Evolutionary conservation across 2,888 invertebrate species (phyloP), one percentile per base, ranked within the genome.

Genomic region (Boloria selene): DNA sequence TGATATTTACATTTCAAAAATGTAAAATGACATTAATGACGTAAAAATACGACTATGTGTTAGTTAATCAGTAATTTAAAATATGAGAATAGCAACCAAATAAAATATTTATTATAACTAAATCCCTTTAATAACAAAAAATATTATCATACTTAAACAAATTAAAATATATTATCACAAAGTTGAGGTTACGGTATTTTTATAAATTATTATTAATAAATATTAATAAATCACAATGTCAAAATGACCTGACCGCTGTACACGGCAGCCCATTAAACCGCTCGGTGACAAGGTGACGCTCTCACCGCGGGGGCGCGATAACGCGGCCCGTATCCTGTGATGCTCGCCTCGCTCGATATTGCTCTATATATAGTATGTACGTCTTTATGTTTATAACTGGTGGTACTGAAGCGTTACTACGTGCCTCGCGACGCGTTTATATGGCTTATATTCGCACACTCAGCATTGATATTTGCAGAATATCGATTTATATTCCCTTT

Each of bases 201-300:
- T 38, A 38, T 2, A 38, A 38, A 38, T 10, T 38, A 31, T 7
- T 31, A 31, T 31, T 31, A 38, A 31, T 54, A 50, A 55, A 54
- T 26, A 13, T 14, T 54, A 51, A 58, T 50, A 65, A 45, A 67
- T 65, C 44, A 64, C 82, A 88, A 82, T 77, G 85, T 85, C 88
- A 88, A 88, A 80, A 77, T 71, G 70, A 62, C 67, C 73, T 74
- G 73, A 79, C 72, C 83, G 79, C 74, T 72, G 83, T 86, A 86
- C 77, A 79, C 84, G 75, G 85, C 85, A 84, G 85, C 85, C 87
- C 89, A 90, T 90, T 90, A 90, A 87, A 87, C 81, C 83, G 87
- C 84, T 87, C 88, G 88, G 90, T 89, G 90, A 90, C 90, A 88
- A 89, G 90, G 88, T 87, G 90, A 88, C 88, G 88, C 79, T 77